A percentile compares a stretch with the other conserved stretches of the same genome.
Evolutionary conservation across 2,797 vertebrate genomes (phyloP).

Genomic region (Oceanodroma leucorhoa): DNA sequence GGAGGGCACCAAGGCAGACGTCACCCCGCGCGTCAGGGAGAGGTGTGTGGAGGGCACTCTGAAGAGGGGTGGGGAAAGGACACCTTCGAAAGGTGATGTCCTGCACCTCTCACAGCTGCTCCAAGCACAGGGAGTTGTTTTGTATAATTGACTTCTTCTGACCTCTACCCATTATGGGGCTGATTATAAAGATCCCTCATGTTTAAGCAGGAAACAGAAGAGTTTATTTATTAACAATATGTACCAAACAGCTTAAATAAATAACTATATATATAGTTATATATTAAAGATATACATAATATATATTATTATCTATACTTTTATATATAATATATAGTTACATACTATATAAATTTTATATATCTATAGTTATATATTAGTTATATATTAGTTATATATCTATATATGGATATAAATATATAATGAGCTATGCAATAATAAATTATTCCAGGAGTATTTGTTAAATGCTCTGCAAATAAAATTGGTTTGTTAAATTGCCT

Average conservation of each 20-base stretch:
- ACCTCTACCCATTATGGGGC: neutral
- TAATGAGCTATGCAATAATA: neutral
- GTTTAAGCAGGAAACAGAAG: neutral
- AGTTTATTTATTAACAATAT: neutral
- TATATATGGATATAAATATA: neutral
- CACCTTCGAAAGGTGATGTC: neutral
- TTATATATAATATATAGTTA: too few relatives aligned
- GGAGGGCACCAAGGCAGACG: neutral
- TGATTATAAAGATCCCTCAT: neutral
- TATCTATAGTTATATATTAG: too few relatives aligned
- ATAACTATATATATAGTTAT: too few relatives aligned
- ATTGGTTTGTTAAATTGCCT: neutral
- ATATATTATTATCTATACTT: too few relatives aligned
- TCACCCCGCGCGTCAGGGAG: accelerated
- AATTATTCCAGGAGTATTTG: neutral
- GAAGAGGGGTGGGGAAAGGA: neutral
- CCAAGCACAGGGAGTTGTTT: neutral
- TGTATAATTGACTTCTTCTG: neutral
- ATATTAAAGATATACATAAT: too few relatives aligned
- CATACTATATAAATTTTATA: too few relatives aligned
- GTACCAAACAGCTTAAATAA: neutral
- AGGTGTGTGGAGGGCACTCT: neutral
- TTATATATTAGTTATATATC: too few relatives aligned
- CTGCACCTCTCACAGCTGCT: neutral
- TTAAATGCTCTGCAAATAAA: neutral